Base-by-base conservation (phyloP, 2,888 invertebrate species). In the Cheilosia grossa region DNA sequence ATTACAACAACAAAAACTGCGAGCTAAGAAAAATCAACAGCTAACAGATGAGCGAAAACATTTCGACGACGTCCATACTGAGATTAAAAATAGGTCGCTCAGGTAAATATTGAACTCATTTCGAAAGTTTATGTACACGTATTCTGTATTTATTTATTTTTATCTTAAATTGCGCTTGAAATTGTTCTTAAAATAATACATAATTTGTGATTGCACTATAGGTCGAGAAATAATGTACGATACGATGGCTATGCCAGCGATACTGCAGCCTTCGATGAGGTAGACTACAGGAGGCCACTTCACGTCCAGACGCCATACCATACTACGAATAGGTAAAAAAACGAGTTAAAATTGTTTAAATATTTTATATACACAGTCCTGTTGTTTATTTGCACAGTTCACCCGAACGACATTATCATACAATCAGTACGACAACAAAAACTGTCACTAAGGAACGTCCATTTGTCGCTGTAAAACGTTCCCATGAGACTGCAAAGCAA, bases 1-100 rank as follows among this genome's bases (percentile, higher is more conserved):
- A 91, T 93, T 95, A 87, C 97, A 97, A 90, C 97, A 97, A 90
- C 94, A 96, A 90, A 96, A 96, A 90, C 93, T 97, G 56, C 94
- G 96, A 61, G 96, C 96, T 88, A 94, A 95, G 88, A 94, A 95
- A 88, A 96, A 96, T 90, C 94, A 95, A 81, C 93, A 95, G 90
- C 94, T 95, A 91, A 93, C 95, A 85, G 95, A 95, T 89, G 95
- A 96, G 91, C 94, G 94, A 87, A 94, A 94, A 88, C 88, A 95
- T 86, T 94, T 95, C 90, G 96, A 96, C 92, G 93, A 93, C 86
- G 92, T 95, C 61, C 88, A 89, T n/a, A 88, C 87, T 13, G 88
- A 89, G 74, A 89, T 89, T 75, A 92, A 93, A 93, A 93, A 93
- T 88, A 90, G 93, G 88, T 92, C 93, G 74, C 92, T 93, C 87